Evolutionary conservation across 2,797 vertebrate genomes (phyloP).

Genomic region (Apogon talboti): DNA sequence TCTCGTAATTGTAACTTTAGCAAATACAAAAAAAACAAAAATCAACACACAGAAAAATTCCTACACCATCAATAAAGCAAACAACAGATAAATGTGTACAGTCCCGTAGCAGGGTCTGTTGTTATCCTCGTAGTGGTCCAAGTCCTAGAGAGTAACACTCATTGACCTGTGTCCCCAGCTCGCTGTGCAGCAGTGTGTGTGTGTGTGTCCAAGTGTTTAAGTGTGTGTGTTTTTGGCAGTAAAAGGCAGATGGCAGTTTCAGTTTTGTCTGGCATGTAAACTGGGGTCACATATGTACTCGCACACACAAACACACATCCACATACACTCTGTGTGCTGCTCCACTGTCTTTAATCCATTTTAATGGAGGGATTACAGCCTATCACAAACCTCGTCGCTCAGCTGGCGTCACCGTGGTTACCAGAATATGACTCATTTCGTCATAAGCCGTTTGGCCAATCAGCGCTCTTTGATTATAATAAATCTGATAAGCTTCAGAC

Average conservation of each 20-base stretch:
- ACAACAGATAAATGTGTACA: too few relatives aligned
- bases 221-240: conserved; percentile 24
- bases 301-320: conserved; percentile 28
- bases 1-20: too few relatives aligned
- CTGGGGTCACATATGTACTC: conserved; percentile 53
- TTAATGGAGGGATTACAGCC: conserved; percentile 83
- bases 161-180: conserved; percentile 37
- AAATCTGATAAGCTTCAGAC: conserved; percentile 79
- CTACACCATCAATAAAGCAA: too few relatives aligned
- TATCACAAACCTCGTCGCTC: conserved; percentile 68
- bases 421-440: conserved; percentile 69
- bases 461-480: conserved; percentile 51
- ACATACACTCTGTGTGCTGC: conserved; percentile 52
- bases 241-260: conserved; percentile 62
- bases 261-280: conserved; percentile 55
- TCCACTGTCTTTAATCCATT: conserved; percentile 82
- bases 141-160: conserved; percentile 32
- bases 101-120: too few relatives aligned
- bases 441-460: conserved; percentile 70
- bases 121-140: background rate
- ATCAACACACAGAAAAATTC: too few relatives aligned
- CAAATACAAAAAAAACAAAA: too few relatives aligned
- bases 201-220: conserved; percentile 16
- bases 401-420: conserved; percentile 70
- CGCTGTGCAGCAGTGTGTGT: conserved; percentile 12